Conservation (phyloP, 92 coral and sea anemone genomes). For the Metridium senile region DNA sequence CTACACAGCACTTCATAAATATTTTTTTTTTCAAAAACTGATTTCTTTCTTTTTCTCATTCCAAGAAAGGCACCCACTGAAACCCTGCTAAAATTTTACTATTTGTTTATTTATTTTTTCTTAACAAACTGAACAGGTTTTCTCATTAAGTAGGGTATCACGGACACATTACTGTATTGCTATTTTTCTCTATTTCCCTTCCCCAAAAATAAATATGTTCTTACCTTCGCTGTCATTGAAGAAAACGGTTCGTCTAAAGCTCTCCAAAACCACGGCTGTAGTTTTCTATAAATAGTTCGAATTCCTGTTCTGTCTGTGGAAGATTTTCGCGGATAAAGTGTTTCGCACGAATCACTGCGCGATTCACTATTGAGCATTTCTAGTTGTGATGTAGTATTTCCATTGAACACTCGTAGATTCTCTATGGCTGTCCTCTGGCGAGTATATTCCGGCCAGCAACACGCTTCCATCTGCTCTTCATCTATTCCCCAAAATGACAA, state of each 20-base stretch:
- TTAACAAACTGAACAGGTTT: too few species aligned
- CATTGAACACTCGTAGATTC: constrained; percentile 56
- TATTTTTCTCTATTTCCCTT: background rate
- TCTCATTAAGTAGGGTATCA: too few species aligned
- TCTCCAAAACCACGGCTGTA: constrained; percentile 60
- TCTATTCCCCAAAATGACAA: constrained; percentile 88
- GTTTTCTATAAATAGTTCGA: constrained; percentile 28
- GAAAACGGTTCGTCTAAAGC: constrained; percentile 76
- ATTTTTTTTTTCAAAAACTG: too few species aligned
- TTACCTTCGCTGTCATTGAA: constrained; percentile 70
- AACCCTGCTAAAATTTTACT: too few species aligned
- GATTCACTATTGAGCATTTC: constrained; percentile 43
- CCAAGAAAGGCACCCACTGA: too few species aligned
- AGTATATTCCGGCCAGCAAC: constrained; percentile 85
- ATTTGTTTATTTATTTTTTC: too few species aligned
- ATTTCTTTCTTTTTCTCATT: too few species aligned
- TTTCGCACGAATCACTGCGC: constrained; percentile 15
- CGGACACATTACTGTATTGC: background rate
- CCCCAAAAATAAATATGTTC: too few species aligned
- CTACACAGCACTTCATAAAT: too few species aligned
- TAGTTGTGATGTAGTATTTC: constrained; percentile 34
- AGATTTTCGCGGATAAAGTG: constrained; percentile 25
- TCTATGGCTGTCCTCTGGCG: constrained; percentile 74
- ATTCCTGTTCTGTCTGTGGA: constrained; percentile 28
- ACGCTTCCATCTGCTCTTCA: constrained; percentile 73